These are phyloP conservation scores for Glomeris maerens DNA, from an alignment of 1,140 invertebrate genomes.

Conservation along the genomic window DNA sequence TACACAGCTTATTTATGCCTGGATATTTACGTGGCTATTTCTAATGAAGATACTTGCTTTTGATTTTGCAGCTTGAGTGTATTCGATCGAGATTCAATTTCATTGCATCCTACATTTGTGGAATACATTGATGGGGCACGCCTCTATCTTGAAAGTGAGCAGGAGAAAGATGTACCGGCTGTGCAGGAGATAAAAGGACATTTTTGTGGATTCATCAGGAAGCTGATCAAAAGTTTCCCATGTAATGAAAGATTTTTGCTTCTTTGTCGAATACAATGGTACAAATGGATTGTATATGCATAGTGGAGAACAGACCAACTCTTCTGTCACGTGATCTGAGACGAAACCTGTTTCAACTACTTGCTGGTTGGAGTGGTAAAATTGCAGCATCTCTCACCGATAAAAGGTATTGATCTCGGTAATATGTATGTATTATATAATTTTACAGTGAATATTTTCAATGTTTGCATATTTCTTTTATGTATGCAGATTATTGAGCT, in stretches of 20 bases:
- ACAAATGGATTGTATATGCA: neutral
- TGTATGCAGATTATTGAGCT: constrained; percentile 5
- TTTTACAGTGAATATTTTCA: no score
- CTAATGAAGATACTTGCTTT: constrained; percentile 6
- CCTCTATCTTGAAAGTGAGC: constrained; percentile 76
- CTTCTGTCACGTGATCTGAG: constrained; percentile 74
- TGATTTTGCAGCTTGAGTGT: constrained; percentile 51
- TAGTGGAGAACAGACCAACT: constrained; percentile 71
- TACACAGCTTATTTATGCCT: constrained; percentile 28
- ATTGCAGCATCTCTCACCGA: constrained; percentile 48
- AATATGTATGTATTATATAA: constrained; percentile 7
- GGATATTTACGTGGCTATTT: constrained; percentile 3
- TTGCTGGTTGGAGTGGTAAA: constrained; percentile 82
- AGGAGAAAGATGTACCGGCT: constrained; percentile 64
- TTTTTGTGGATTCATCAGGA: constrained; percentile 84
- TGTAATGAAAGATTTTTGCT: constrained; percentile 40
- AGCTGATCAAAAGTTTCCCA: constrained; percentile 83
- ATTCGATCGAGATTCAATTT: constrained; percentile 63
- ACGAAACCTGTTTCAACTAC: constrained; percentile 74
- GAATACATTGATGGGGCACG: constrained; percentile 92
- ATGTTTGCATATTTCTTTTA: no score
- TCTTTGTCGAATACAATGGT: constrained; percentile 2
- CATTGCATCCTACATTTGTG: constrained; percentile 70
- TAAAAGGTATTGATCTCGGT: constrained; percentile 25
- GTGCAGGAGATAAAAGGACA: constrained; percentile 73